These are phyloP conservation scores for Choreutis nemorana DNA, from an alignment of 2,888 invertebrate species.

Conservation along the genomic window DNA sequence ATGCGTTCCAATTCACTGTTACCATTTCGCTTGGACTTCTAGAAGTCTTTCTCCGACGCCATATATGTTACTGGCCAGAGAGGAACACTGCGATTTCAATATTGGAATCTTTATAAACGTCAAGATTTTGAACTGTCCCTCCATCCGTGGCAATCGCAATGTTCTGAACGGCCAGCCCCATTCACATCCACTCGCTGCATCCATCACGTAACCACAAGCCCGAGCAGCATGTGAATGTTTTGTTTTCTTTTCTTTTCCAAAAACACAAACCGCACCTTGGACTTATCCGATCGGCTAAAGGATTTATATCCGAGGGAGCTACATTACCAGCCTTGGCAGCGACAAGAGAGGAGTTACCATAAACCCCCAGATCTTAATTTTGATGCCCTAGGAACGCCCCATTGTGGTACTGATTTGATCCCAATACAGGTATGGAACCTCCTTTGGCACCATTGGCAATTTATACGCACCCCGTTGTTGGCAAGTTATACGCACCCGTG, in stretches of 20 bases:
- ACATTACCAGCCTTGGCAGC: slow-evolving; percentile 75
- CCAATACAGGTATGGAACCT: slow-evolving; percentile 63
- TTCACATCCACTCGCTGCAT: slow-evolving; percentile 46
- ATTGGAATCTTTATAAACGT: neutral
- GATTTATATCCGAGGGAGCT: slow-evolving; percentile 64
- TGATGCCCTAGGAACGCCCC: slow-evolving; percentile 56
- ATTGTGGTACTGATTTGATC: slow-evolving; percentile 59
- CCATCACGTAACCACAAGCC: slow-evolving; percentile 48
- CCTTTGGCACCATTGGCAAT: slow-evolving; percentile 44
- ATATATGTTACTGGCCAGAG: slow-evolving; percentile 32
- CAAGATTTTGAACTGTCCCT: neutral
- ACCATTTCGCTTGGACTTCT: slow-evolving; percentile 47
- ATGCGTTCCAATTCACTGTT: slow-evolving; percentile 30
- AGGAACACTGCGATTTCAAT: slow-evolving; percentile 23
- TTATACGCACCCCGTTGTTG: slow-evolving; percentile 39
- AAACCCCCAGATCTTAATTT: slow-evolving; percentile 65
- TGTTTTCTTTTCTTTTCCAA: slow-evolving; percentile 65
- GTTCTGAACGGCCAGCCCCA: slow-evolving; percentile 30
- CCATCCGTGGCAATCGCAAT: slow-evolving; percentile 25
- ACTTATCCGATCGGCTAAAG: slow-evolving; percentile 59
- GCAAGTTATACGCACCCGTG: too few species aligned
- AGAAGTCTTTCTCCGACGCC: slow-evolving; percentile 44
- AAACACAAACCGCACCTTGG: slow-evolving; percentile 63
- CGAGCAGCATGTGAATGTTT: slow-evolving; percentile 68
- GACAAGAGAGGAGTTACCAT: slow-evolving; percentile 68